phyloP scores from a whole-genome alignment of 2,113 vertebrate species.

The Panurus biarmicus region DNA sequence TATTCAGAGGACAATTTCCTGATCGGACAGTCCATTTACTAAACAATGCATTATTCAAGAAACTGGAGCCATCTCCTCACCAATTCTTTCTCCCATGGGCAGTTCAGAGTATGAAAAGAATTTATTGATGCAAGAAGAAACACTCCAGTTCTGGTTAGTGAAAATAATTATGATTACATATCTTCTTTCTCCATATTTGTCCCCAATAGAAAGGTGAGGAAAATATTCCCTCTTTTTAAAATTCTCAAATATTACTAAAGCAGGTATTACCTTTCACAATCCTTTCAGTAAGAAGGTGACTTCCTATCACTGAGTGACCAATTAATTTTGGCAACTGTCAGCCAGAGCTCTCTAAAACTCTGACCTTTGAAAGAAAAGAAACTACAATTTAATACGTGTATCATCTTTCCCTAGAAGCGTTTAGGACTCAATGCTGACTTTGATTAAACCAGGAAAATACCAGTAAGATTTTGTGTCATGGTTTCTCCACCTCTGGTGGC shows the following conservation, averaged over 20 bases:
- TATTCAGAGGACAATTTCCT: not conserved
- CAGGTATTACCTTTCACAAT: not conserved
- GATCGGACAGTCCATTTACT: not conserved
- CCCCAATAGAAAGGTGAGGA: not conserved
- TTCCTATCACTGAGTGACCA: not conserved
- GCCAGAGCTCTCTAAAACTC: not conserved
- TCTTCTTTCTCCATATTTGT: not conserved
- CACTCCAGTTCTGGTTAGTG: not conserved
- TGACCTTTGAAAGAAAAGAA: not conserved
- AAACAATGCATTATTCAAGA: constrained; percentile 1
- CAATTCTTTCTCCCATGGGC: not conserved
- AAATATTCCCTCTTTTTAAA: not conserved
- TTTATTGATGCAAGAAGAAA: not conserved
- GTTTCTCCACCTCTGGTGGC: not conserved
- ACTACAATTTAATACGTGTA: not conserved
- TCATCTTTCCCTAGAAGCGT: not conserved
- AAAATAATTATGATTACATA: not conserved
- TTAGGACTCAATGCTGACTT: not conserved
- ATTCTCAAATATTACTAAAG: not conserved
- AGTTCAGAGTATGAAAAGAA: not conserved
- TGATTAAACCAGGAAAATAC: not conserved
- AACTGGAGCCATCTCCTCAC: not conserved
- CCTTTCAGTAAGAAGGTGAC: not conserved
- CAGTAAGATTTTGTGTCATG: not conserved
- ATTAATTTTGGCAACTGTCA: not conserved